Base-by-base conservation (phyloP, 1,140 invertebrate species). In the Belonocnema kinseyi region DNA sequence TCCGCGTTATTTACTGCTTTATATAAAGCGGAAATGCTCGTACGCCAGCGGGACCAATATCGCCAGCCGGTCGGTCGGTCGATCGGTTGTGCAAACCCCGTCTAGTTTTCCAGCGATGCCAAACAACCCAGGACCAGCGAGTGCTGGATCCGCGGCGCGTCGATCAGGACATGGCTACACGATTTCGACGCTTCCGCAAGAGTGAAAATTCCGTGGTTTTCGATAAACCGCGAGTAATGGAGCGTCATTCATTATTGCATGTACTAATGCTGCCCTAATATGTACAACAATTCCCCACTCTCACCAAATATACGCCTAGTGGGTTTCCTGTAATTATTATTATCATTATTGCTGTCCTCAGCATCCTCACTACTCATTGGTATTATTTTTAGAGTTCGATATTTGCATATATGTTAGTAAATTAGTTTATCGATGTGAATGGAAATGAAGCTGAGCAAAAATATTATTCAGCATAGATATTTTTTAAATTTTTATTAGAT, bases 181-280 rank as follows among this genome's bases (percentile, higher is more conserved):
- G 61, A 66, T 66, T 66, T 66, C 61, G 61, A 66, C 26, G 81
- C 81, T 85, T 82, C 81, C 78, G 80, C 81, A 82, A 79, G 78
- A 83, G 83, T 77, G 82, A 85, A 86, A 86, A 85, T 85, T 77
- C 82, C 83, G 85, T 66, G 83, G 85, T 88, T 88, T 87, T 88
- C 84, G 85, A 88, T 87, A 88, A 88, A 87, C 86, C 87, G 79
- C 85, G 83, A 88, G 83, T 89, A 88, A 88, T 86, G 84, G 85
- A 85, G 81, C 84, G 82, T 85, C 87, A 84, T 89, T 88, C 87
- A 89, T 89, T 89, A 88, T 85, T 88, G 84, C 83, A 83, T 82
- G 84, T 87, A 81, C 80, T 84, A 86, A 85, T 84, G 83, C 77
- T 70, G 53, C 72, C 51, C 50, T 66, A 21, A 66, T 66, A 33